These are phyloP conservation scores for Haliclystus octoradiatus DNA, from an alignment of 30 jellyfish, hydroid and myxozoan species.

Conservation along the genomic window DNA sequence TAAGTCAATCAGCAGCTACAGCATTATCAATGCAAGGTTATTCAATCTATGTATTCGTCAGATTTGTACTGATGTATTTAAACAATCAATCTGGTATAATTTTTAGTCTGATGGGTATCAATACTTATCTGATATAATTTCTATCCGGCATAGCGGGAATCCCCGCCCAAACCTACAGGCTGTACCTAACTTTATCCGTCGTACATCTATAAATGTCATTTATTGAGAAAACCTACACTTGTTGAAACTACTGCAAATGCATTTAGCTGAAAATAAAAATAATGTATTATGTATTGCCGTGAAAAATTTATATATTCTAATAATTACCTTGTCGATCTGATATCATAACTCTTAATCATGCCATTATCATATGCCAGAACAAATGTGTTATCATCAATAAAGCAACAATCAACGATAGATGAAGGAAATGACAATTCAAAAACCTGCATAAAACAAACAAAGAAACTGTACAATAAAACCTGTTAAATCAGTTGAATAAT, in stretches of 20 bases:
- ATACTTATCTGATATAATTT: too few species aligned
- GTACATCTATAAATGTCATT: constrained; percentile 15
- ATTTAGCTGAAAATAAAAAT: neutral
- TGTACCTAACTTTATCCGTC: constrained; percentile 6
- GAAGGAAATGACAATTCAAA: constrained; percentile 16
- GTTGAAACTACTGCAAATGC: constrained; percentile 3
- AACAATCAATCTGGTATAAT: too few species aligned
- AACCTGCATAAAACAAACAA: constrained; percentile 20
- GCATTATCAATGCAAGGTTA: too few species aligned
- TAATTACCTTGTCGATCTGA: constrained; percentile 23
- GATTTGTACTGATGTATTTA: too few species aligned
- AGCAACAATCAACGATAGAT: constrained; percentile 44
- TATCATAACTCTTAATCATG: constrained; percentile 16
- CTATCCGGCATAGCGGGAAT: too few species aligned
- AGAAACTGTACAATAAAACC: neutral
- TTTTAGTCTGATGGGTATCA: too few species aligned
- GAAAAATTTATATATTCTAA: too few species aligned
- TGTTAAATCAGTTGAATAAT: too few species aligned
- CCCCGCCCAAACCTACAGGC: constrained; percentile 47
- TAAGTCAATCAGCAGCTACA: too few species aligned
- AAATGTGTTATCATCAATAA: constrained; percentile 15
- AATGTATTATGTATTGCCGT: neutral
- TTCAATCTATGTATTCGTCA: too few species aligned
- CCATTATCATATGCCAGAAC: constrained; percentile 52
- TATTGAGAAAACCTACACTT: constrained; percentile 35